A percentile compares a stretch with the other conserved stretches of the same genome.
phyloP scores from a whole-genome alignment of 2,113 vertebrate species.

The Lepidothrix coronata region DNA sequence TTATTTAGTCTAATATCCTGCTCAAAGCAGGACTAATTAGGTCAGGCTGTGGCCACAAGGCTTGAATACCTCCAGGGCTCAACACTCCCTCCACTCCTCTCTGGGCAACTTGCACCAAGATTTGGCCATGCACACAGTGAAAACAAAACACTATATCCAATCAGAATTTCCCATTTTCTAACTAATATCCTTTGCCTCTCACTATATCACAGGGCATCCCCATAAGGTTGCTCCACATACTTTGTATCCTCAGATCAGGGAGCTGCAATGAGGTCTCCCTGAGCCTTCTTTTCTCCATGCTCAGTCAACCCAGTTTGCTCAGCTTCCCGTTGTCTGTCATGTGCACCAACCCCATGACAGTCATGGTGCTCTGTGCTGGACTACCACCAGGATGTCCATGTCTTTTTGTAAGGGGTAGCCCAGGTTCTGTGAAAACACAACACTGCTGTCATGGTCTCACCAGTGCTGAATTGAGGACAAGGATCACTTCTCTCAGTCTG shows the following conservation, averaged over 20 bases:
- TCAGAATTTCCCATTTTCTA: not conserved
- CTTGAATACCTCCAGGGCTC: not conserved
- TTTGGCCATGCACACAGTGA: not conserved
- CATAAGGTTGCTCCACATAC: not conserved
- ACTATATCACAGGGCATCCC: not conserved
- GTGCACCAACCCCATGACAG: not conserved
- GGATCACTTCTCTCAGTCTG: not conserved
- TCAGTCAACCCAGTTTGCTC: not conserved
- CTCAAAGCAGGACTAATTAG: not conserved
- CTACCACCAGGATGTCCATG: not conserved
- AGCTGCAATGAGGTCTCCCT: not conserved
- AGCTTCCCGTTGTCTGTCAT: not conserved
- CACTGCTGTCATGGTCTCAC: accelerated
- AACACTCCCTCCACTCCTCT: not conserved
- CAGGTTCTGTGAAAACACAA: not conserved
- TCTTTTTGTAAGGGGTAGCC: not conserved
- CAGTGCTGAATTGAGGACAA: accelerated
- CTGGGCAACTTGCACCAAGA: not conserved
- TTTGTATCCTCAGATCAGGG: not conserved
- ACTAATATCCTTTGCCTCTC: not conserved
- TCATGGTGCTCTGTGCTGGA: not conserved
- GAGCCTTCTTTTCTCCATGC: not conserved
- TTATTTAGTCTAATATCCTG: not conserved
- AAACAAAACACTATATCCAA: not conserved
- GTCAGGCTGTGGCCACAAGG: not conserved